phyloP scores from a whole-genome alignment of 2,113 vertebrate species.

The Chloebia gouldiae region DNA sequence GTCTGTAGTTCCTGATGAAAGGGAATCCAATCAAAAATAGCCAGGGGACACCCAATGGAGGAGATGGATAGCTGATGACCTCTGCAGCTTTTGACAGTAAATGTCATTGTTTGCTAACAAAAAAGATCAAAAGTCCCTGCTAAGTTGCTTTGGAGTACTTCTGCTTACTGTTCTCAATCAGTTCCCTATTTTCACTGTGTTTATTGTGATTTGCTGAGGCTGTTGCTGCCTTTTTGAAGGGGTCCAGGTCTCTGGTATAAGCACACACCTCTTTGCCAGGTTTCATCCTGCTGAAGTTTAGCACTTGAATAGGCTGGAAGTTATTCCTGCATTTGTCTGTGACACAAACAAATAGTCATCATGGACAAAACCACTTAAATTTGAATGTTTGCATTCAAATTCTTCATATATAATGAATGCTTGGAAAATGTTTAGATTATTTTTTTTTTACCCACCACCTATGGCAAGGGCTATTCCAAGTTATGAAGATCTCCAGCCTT shows the following conservation, averaged over 20 bases:
- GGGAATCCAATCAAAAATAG: conserved; percentile 3
- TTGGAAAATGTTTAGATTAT: background rate
- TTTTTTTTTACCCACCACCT: background rate
- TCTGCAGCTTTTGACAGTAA: background rate
- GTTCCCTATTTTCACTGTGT: background rate
- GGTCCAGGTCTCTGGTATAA: background rate
- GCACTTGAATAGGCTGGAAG: background rate
- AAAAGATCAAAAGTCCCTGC: background rate
- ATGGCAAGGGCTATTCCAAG: background rate
- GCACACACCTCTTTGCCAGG: background rate
- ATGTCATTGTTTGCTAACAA: background rate
- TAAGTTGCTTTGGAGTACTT: background rate
- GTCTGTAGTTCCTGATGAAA: conserved; percentile 5
- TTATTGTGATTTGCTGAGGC: background rate
- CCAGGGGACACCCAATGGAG: background rate
- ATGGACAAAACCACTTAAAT: background rate
- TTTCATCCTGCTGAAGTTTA: background rate
- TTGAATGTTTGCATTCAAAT: background rate
- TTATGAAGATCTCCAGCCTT: background rate
- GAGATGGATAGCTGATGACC: background rate
- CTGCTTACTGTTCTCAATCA: background rate
- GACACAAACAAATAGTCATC: background rate
- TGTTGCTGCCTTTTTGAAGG: background rate
- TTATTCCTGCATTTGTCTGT: background rate
- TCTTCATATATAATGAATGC: accelerated